These are phyloP conservation scores for Strigamia maritima DNA, from an alignment of 2,888 invertebrate genomes.

Conservation along the genomic window DNA sequence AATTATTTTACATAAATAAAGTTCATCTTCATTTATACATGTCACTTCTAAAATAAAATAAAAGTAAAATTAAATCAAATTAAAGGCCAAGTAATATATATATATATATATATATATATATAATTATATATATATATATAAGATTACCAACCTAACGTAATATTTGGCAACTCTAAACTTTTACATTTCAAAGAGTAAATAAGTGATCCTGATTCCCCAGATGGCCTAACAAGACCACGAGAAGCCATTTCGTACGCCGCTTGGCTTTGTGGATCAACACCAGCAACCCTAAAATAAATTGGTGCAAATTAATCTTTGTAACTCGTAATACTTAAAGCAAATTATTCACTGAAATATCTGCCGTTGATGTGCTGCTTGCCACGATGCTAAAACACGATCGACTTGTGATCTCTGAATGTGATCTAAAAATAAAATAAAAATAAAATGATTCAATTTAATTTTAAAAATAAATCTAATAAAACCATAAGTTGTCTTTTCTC, in stretches of 20 bases:
- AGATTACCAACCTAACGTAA: constrained; percentile 67
- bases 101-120: not conserved
- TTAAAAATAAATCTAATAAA: not conserved
- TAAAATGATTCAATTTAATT: not conserved
- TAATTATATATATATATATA: not conserved
- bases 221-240: constrained; percentile 75
- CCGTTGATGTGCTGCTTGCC: constrained; percentile 81
- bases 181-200: constrained; percentile 83
- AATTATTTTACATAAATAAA: constrained; percentile 71
- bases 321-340: not conserved
- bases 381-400: constrained; percentile 69
- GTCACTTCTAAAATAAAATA: constrained; percentile 69
- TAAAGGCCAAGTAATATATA: not conserved
- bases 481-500: constrained; percentile 65
- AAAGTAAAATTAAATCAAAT: constrained; percentile 43
- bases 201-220: constrained; percentile 66
- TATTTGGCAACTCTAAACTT: constrained; percentile 75
- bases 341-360: constrained; percentile 76
- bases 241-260: constrained; percentile 84
- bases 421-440: constrained; percentile 47
- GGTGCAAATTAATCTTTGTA: constrained; percentile 13
- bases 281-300: constrained; percentile 60
- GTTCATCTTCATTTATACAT: constrained; percentile 77
- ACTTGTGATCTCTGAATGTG: constrained; percentile 69
- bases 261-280: constrained; percentile 80